Evolutionary conservation across 2,797 vertebrate species (phyloP), one percentile per base, ranked within the genome.

Genomic region (Aplochiton taeniatus): DNA sequence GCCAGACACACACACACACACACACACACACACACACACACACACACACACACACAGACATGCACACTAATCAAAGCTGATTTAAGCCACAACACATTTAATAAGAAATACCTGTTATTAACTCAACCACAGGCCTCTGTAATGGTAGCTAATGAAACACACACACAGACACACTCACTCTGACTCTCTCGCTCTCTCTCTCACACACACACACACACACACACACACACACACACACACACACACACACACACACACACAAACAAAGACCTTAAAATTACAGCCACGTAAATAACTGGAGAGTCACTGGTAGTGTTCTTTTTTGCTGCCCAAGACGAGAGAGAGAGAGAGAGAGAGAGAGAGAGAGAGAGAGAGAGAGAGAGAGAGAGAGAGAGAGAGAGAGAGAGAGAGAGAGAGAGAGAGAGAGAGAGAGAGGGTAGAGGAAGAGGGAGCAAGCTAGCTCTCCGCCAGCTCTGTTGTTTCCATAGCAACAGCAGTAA

Each of bases 401-500:
- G 66, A 73, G 72, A 17, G 69, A 66, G 46, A 49, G 59, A 49
- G 12, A 62, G 63, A 74, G 16, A 13, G 20, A 48, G 57, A 18
- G 44, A 58, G 63, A 65, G 66, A 61, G 70, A 47, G 50, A 47
- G 65, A 47, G 48, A 49, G 71, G 31, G 31, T 13, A 9, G 11
- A 13, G n/a, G 43, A 11, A 14, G 12, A 13, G 62, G 41, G 4
- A 31, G 18, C 11, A 2, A 4, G 43, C 11, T 66, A 59, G 62
- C 70, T 79, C 69, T 67, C 79, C 79, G 74, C 77, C 68, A 70
- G 73, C 72, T 74, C 63, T 63, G 72, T 73, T 78, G 90, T 93
- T 91, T 84, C 91, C 82, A 91, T 90, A 84, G 88, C 80, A 88
- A 92, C 92, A 69, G 78, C 77, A 74, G 77, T 73, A 77, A 87